Evolutionary conservation across 92 coral and sea anemone genomes (phyloP).

Genomic region (Paragorgia papillata): DNA sequence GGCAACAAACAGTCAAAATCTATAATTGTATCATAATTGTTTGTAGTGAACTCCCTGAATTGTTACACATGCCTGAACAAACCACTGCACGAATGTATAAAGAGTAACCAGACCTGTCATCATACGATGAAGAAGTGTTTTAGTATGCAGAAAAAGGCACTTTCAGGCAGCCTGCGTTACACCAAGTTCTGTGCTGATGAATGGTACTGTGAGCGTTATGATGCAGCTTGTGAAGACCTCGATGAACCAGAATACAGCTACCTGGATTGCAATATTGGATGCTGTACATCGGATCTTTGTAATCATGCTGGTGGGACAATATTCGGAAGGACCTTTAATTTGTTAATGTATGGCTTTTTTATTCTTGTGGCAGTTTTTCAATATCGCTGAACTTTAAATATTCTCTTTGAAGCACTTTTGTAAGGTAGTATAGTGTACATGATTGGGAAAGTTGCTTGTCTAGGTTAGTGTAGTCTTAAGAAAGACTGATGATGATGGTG

Average conservation of each 20-base stretch:
- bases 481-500: too few relatives aligned
- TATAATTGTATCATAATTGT: too few relatives aligned
- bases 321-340: not conserved
- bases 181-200: slow-evolving; percentile 32
- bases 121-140: slow-evolving; percentile 24
- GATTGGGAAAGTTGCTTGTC: too few relatives aligned
- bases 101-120: slow-evolving; percentile 30
- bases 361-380: not conserved
- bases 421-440: too few relatives aligned
- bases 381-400: not conserved
- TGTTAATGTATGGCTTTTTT: not conserved
- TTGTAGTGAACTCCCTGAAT: slow-evolving; percentile 5
- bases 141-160: slow-evolving; percentile 32
- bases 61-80: slow-evolving; percentile 34
- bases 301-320: not conserved
- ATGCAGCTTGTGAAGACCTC: slow-evolving; percentile 42
- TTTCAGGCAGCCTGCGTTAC: slow-evolving; percentile 16
- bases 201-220: slow-evolving; percentile 42
- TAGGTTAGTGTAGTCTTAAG: too few relatives aligned
- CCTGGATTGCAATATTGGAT: slow-evolving; percentile 34
- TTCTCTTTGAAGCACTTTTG: too few relatives aligned
- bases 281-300: slow-evolving; percentile 13
- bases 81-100: slow-evolving; percentile 1
- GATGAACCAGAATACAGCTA: slow-evolving; percentile 40
- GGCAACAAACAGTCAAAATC: too few relatives aligned